A percentile compares a stretch with the other conserved stretches of the same genome.
Conservation (phyloP, 2,888 invertebrate genomes). For the Polyommatus iphigenia region DNA sequence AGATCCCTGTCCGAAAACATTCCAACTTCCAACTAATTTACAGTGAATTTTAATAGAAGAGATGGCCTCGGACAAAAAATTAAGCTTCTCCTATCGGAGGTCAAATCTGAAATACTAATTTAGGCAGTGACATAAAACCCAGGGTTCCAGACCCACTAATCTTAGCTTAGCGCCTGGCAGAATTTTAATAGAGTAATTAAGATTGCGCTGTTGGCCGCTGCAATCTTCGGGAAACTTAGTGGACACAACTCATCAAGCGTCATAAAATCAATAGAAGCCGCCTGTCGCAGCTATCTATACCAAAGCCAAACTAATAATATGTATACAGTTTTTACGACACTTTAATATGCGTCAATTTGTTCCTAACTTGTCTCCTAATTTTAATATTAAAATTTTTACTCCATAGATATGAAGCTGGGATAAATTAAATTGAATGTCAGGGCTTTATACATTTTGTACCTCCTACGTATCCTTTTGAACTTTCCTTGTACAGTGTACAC, state of each 20-base stretch:
- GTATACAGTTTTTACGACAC: neutral
- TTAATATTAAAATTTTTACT: neutral
- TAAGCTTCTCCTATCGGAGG: neutral
- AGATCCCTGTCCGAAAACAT: neutral
- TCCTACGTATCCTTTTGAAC: slow-evolving; percentile 12
- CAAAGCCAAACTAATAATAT: neutral
- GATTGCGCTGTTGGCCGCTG: slow-evolving; percentile 11
- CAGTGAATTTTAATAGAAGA: neutral
- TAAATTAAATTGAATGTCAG: slow-evolving; percentile 14
- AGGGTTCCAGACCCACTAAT: neutral
- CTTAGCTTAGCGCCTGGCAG: neutral
- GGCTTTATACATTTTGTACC: neutral
- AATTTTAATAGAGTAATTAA: slow-evolving; percentile 17
- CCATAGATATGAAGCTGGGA: neutral
- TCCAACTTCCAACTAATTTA: neutral
- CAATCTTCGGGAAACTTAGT: neutral
- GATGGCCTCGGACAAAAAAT: neutral
- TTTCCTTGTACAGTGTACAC: neutral
- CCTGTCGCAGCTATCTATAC: neutral
- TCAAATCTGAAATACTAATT: slow-evolving; percentile 1
- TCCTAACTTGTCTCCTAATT: neutral
- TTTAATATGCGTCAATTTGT: neutral
- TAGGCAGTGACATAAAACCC: neutral
- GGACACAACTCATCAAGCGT: neutral
- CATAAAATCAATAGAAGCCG: slow-evolving; percentile 1